phyloP scores from a whole-genome alignment of 2,888 invertebrate species.

The Aromia moschata region DNA sequence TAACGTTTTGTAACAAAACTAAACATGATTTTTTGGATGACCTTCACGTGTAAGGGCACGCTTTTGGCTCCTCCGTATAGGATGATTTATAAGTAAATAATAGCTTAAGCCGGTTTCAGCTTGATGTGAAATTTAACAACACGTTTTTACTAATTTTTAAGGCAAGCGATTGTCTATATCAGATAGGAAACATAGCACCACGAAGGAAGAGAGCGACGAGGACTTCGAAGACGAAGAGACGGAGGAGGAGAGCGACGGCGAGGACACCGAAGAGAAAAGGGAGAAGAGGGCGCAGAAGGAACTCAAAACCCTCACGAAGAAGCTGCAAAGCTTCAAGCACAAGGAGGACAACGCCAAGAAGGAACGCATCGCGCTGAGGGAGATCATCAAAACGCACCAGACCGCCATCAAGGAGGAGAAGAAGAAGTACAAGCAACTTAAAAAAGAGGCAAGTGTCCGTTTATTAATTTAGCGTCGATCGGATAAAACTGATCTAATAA shows the following conservation, averaged over 20 bases:
- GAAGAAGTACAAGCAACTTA: constrained; percentile 81
- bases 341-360: constrained; percentile 78
- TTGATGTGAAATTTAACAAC: background rate
- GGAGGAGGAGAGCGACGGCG: constrained; percentile 71
- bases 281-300: constrained; percentile 71
- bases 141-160: no score
- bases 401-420: constrained; percentile 80
- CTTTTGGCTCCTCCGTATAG: no score
- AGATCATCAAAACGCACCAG: constrained; percentile 84
- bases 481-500: background rate
- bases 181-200: constrained; percentile 64
- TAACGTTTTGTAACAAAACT: no score
- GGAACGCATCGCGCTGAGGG: constrained; percentile 80
- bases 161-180: constrained; percentile 54
- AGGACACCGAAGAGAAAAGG: constrained; percentile 73
- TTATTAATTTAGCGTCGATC: background rate
- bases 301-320: constrained; percentile 71
- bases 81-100: no score
- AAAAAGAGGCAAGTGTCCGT: constrained; percentile 78
- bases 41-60: no score
- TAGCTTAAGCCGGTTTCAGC: no score
- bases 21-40: no score
- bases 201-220: constrained; percentile 66
- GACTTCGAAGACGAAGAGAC: constrained; percentile 67
- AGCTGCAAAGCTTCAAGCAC: constrained; percentile 68